Conservation (phyloP, 2,113 vertebrate genomes). For the Eira barbara region DNA sequence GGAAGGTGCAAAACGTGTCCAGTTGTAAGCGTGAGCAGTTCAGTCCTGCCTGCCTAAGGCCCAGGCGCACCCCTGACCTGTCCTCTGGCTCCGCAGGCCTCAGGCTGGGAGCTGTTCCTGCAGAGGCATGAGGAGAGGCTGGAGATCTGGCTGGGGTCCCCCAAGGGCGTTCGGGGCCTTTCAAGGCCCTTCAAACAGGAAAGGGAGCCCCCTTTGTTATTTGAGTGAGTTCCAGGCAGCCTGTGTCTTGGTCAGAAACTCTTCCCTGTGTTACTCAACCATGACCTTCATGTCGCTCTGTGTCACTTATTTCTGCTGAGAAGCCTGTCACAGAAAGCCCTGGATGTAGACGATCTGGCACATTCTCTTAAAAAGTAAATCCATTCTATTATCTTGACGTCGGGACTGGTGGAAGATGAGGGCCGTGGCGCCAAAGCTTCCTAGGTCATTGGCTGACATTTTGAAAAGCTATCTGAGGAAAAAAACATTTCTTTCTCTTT, state of each 20-base stretch:
- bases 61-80: too few species aligned
- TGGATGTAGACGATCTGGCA: background rate
- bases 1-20: background rate
- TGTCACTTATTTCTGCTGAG: background rate
- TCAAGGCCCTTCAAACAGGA: background rate
- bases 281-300: background rate
- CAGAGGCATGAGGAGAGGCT: background rate
- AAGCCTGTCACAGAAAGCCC: background rate
- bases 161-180: background rate
- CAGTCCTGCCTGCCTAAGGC: background rate
- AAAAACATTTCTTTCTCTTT: background rate
- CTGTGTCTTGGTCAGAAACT: background rate
- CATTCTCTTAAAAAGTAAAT: background rate
- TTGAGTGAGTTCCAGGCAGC: background rate
- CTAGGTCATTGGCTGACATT: background rate
- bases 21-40: background rate
- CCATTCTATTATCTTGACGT: background rate
- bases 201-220: background rate
- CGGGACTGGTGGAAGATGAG: background rate
- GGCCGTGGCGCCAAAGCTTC: background rate
- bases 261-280: background rate
- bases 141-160: background rate
- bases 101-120: background rate
- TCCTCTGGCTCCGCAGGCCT: too few species aligned
- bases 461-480: background rate